Percentiles rank a stretch among this genome's conserved stretches.
Evolutionary conservation across 2,113 vertebrate genomes (phyloP).

Genomic region (Xenotilapia caudafasciata): DNA sequence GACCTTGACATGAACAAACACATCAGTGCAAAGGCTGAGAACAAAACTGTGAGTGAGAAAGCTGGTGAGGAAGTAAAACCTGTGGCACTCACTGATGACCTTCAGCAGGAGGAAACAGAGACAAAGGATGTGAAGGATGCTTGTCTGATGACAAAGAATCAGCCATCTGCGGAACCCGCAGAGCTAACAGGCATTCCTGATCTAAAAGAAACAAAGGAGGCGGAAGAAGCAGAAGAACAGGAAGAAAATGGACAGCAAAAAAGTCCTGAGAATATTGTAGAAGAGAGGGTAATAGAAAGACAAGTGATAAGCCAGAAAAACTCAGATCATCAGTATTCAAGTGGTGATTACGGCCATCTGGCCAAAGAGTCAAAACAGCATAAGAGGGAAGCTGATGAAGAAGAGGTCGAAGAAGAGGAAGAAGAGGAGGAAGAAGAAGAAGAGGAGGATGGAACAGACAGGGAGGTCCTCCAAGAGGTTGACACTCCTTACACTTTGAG

Average conservation of each 20-base stretch:
- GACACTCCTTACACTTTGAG: constrained; percentile 28
- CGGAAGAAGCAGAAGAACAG: constrained; percentile 19
- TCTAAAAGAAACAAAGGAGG: constrained; percentile 13
- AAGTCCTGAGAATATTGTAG: not conserved
- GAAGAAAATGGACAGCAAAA: constrained; percentile 22
- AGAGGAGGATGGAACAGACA: constrained; percentile 19
- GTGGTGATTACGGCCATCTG: constrained; percentile 65
- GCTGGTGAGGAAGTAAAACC: constrained; percentile 40
- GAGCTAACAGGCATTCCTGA: not conserved
- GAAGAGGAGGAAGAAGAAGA: not conserved
- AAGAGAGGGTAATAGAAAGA: constrained; percentile 43
- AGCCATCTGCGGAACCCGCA: constrained; percentile 13
- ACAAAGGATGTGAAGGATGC: constrained; percentile 54
- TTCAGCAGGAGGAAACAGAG: constrained; percentile 47
- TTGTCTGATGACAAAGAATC: constrained; percentile 46
- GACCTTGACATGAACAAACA: not conserved
- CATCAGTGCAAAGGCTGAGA: not conserved
- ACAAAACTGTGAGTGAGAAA: constrained; percentile 23
- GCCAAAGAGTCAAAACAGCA: constrained; percentile 63
- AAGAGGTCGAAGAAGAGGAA: constrained; percentile 48
- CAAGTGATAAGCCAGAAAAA: constrained; percentile 61
- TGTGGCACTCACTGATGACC: not conserved
- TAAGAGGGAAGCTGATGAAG: constrained; percentile 41
- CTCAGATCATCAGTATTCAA: constrained; percentile 76
- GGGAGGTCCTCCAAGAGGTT: constrained; percentile 30